Evolutionary conservation across 2,888 invertebrate genomes (phyloP).

Genomic region (Tiliacea citrago): DNA sequence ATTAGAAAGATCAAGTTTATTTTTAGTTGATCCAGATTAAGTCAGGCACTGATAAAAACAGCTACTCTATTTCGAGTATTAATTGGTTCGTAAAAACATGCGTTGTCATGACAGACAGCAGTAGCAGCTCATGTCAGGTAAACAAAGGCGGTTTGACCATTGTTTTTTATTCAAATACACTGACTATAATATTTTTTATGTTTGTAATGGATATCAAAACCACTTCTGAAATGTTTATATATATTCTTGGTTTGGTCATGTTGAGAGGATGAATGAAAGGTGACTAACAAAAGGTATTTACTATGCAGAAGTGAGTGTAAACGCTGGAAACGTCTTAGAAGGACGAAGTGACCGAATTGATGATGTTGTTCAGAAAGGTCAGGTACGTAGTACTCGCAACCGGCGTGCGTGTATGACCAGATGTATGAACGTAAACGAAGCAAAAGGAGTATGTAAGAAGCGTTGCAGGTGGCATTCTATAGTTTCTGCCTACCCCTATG

Average conservation of each 20-base stretch:
- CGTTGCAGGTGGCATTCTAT: too few species aligned
- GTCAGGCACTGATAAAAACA: slow-evolving; percentile 34
- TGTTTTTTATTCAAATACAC: slow-evolving; percentile 36
- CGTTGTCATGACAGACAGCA: slow-evolving; percentile 39
- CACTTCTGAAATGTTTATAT: background rate
- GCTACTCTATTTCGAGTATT: slow-evolving; percentile 41
- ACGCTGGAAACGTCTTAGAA: too few species aligned
- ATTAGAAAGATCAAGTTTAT: slow-evolving; percentile 28
- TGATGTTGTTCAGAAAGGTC: too few species aligned
- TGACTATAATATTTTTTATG: slow-evolving; percentile 18
- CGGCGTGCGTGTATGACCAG: too few species aligned
- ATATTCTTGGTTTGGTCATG: background rate
- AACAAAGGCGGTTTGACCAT: slow-evolving; percentile 34
- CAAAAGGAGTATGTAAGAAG: too few species aligned
- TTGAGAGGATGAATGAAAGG: too few species aligned
- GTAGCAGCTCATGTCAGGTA: slow-evolving; percentile 37
- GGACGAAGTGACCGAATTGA: too few species aligned
- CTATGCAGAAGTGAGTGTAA: too few species aligned
- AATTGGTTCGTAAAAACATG: slow-evolving; percentile 53
- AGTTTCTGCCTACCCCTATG: too few species aligned
- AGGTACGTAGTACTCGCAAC: too few species aligned
- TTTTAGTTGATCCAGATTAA: slow-evolving; percentile 39
- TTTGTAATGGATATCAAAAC: slow-evolving; percentile 4
- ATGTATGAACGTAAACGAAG: too few species aligned
- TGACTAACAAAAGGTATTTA: too few species aligned